Base-by-base conservation (phyloP, 1,140 invertebrate genomes). In the Plutomurus gul region DNA sequence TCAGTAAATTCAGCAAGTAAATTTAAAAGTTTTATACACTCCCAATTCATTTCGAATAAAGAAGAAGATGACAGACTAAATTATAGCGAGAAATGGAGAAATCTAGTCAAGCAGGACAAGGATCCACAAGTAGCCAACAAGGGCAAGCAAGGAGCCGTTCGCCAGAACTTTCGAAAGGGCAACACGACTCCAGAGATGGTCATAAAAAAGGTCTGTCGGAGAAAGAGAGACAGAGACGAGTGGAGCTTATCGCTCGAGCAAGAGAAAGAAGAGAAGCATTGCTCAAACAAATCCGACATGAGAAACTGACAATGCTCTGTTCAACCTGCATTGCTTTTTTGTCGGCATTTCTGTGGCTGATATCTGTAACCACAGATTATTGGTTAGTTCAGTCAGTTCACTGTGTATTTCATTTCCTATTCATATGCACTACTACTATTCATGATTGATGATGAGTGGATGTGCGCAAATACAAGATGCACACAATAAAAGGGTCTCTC, bases 331-430 rank as follows among this genome's bases (percentile, higher is more conserved):
- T 92, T 4, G 89, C 93, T 11, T 90, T 91, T 1, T 56, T 94
- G 0, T 91, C 90, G 0, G 87, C 90, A 0, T 88, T 93, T 49
- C 83, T 93, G 1, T 94, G 93, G 93, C 90, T 92, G 7, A 86
- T 91, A 1, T 91, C 93, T 18, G 91, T 94, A 65, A 89, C 90
- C 47, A 94, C 93, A 1, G 89, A 92, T 84, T 90, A 92, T 84
- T 95, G 93, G 93, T 91, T 91, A 73, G 88, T 89, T 18, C 36
- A n/a, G n/a, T n/a, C n/a, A n/a, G n/a, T n/a, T n/a, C n/a, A n/a
- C n/a, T n/a, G n/a, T n/a, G n/a, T n/a, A n/a, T n/a, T n/a, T n/a
- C n/a, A n/a, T n/a, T n/a, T n/a, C n/a, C n/a, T n/a, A n/a, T n/a
- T n/a, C n/a, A n/a, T n/a, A n/a, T n/a, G n/a, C n/a, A n/a, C n/a